A percentile compares a stretch with the other conserved stretches of the same genome.
Evolutionary conservation across 1,140 invertebrate species (phyloP).

Genomic region (Drosophila obscura): DNA sequence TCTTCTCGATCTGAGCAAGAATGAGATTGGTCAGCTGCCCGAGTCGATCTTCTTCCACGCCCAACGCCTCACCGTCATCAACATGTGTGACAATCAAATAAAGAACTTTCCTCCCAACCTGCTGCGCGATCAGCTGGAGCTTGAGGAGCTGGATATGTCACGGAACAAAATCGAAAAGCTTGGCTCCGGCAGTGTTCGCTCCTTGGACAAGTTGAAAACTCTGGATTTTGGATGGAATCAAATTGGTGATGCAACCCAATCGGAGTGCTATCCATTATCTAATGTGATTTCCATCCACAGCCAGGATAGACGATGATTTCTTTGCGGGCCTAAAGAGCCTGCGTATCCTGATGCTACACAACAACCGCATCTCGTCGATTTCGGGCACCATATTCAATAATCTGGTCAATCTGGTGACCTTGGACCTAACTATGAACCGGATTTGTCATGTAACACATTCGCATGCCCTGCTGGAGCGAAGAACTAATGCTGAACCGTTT

Average conservation of each 20-base stretch:
- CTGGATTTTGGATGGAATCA: slow-evolving; percentile 86
- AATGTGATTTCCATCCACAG: slow-evolving; percentile 19
- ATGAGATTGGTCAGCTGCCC: slow-evolving; percentile 87
- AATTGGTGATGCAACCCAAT: slow-evolving; percentile 58
- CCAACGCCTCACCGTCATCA: slow-evolving; percentile 87
- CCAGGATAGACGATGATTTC: slow-evolving; percentile 84
- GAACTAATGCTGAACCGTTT: background rate
- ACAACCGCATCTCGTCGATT: slow-evolving; percentile 87
- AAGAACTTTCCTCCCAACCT: slow-evolving; percentile 85
- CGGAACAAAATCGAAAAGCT: slow-evolving; percentile 86
- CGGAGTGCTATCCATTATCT: background rate
- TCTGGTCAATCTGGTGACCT: slow-evolving; percentile 85
- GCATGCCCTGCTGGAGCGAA: background rate
- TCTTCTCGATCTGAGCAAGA: slow-evolving; percentile 90
- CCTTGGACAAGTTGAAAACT: slow-evolving; percentile 85
- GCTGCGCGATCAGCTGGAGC: slow-evolving; percentile 84
- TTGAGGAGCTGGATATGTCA: slow-evolving; percentile 87
- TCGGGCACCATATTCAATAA: slow-evolving; percentile 86
- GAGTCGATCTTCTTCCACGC: slow-evolving; percentile 87
- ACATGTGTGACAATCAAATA: slow-evolving; percentile 89
- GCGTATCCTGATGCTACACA: slow-evolving; percentile 86
- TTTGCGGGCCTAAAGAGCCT: slow-evolving; percentile 86
- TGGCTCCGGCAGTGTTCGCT: slow-evolving; percentile 85
- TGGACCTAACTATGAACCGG: slow-evolving; percentile 86
- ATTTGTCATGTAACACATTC: slow-evolving; percentile 76